A percentile compares a stretch with the other conserved stretches of the same genome.
These are phyloP conservation scores for Melipona beecheii DNA, from an alignment of 2,888 invertebrate species.

Conservation along the genomic window DNA sequence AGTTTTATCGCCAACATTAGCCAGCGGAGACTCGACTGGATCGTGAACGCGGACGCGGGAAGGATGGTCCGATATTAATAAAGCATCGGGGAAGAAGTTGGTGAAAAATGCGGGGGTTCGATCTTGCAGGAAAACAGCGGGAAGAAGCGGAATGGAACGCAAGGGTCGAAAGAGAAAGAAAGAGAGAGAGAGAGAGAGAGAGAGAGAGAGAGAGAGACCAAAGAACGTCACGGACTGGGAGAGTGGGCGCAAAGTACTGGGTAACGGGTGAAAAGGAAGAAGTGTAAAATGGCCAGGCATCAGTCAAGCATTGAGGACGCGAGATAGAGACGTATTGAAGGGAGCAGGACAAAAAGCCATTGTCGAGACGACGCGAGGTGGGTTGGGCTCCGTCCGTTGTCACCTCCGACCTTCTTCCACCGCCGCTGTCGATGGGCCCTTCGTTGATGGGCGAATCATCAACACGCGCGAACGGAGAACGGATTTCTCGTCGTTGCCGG, in stretches of 20 bases:
- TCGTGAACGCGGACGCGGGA: not conserved
- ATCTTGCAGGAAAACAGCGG: conserved; percentile 11
- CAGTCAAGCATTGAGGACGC: conserved; percentile 79
- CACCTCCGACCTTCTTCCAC: conserved; percentile 63
- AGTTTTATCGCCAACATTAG: conserved; percentile 28
- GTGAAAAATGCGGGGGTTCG: conserved; percentile 72
- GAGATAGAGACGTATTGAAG: conserved; percentile 79
- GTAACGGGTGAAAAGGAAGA: conserved; percentile 34
- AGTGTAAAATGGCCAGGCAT: conserved; percentile 78
- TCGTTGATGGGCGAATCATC: conserved; percentile 53
- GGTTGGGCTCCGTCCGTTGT: conserved; percentile 57
- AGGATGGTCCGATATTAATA: conserved; percentile 62
- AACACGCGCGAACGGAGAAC: conserved; percentile 32
- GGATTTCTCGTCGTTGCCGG: conserved; percentile 49
- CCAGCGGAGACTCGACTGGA: not conserved
- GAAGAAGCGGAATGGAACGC: not conserved
- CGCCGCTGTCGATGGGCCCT: conserved; percentile 31
- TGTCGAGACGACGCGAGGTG: conserved; percentile 65
- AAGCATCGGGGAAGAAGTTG: conserved; percentile 61
- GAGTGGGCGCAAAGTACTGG: conserved; percentile 3
- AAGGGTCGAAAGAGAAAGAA: not conserved
- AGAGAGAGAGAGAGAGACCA: conserved; percentile 18
- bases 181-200: not conserved
- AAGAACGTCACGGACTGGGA: conserved; percentile 31
- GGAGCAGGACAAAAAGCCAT: conserved; percentile 77